These are phyloP conservation scores for Erinaceus europaeus DNA, from an alignment of 2,113 vertebrate species.

Conservation along the genomic window DNA sequence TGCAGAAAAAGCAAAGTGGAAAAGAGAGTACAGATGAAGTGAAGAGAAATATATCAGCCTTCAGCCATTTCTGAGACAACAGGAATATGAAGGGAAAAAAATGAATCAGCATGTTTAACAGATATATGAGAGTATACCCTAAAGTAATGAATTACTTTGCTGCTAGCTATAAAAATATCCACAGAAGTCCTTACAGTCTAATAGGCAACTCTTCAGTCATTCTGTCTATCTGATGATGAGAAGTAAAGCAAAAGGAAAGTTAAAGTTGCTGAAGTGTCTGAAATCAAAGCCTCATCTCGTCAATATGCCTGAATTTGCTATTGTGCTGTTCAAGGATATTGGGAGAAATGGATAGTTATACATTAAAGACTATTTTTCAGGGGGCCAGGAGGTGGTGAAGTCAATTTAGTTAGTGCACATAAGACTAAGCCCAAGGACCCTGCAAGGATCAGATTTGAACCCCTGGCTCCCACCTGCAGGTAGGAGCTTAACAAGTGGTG, in stretches of 20 bases:
- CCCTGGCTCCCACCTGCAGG: too few species aligned
- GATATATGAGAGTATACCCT: neutral
- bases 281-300: neutral
- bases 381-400: too few species aligned
- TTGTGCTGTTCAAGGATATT: too few species aligned
- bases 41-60: neutral
- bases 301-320: neutral
- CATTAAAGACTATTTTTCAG: neutral
- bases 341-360: neutral
- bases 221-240: neutral
- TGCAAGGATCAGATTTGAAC: too few species aligned
- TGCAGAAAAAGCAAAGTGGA: neutral
- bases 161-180: neutral
- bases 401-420: too few species aligned
- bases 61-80: neutral
- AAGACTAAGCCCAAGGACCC: too few species aligned
- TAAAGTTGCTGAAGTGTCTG: neutral
- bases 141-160: neutral
- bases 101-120: neutral
- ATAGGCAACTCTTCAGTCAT: neutral
- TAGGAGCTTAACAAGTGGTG: too few species aligned
- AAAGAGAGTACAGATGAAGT: neutral
- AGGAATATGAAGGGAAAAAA: neutral
- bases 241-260: neutral
- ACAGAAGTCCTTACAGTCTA: accelerated